Evolutionary conservation across 2,888 invertebrate species (phyloP).

Genomic region (Hymenopus coronatus): DNA sequence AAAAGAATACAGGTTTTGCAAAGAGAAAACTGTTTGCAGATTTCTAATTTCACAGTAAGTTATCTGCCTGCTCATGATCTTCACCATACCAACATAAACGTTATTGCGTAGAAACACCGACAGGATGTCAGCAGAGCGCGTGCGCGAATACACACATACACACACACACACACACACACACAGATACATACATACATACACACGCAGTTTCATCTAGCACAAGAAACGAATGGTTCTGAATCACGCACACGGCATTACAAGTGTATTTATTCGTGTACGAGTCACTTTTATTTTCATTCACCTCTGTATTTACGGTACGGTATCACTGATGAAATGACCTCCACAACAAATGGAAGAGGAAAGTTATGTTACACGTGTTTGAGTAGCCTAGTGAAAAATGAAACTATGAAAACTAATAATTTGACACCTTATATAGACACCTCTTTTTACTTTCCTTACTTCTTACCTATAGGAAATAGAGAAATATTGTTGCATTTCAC

Average conservation of each 20-base stretch:
- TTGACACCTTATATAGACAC: too few relatives aligned
- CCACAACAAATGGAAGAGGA: background rate
- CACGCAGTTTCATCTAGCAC: background rate
- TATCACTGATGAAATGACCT: background rate
- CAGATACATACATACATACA: background rate
- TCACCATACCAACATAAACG: background rate
- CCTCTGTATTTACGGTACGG: background rate
- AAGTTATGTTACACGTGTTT: background rate
- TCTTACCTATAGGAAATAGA: too few relatives aligned
- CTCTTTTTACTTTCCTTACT: too few relatives aligned
- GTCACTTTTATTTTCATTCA: background rate
- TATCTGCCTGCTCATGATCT: background rate
- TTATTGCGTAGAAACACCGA: background rate
- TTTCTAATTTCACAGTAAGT: background rate
- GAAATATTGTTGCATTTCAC: too few relatives aligned
- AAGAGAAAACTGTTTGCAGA: background rate
- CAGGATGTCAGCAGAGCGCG: background rate
- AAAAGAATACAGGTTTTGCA: too few relatives aligned
- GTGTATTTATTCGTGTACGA: background rate
- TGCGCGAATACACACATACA: background rate
- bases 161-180: background rate
- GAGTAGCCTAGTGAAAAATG: background rate
- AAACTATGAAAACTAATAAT: too few relatives aligned
- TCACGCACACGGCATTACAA: conserved; percentile 8
- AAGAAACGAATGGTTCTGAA: background rate